These are phyloP conservation scores for Microtus pennsylvanicus DNA, from an alignment of 2,113 vertebrate genomes.

Conservation along the genomic window DNA sequence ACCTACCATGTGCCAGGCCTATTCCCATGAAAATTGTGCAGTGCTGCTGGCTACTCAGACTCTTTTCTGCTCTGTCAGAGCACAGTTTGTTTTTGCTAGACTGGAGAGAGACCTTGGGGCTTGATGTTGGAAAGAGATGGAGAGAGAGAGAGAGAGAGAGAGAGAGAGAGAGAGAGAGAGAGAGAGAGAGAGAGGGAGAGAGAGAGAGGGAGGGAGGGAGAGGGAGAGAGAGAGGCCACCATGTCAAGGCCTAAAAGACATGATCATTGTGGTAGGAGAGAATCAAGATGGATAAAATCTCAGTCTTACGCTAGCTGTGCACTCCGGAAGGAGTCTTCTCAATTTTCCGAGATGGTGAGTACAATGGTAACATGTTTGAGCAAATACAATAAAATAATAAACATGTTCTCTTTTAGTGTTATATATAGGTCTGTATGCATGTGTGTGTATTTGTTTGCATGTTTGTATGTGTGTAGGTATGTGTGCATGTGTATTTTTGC, in stretches of 20 bases:
- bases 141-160: no score
- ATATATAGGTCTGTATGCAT: not conserved
- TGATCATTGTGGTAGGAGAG: not conserved
- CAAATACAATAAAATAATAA: not conserved
- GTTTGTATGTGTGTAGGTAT: not conserved
- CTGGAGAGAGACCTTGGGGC: not conserved
- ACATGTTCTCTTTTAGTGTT: not conserved
- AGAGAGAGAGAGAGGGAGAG: not conserved
- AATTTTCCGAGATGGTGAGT: constrained; percentile 30
- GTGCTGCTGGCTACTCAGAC: not conserved
- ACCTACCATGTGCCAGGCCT: not conserved
- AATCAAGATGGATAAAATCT: not conserved
- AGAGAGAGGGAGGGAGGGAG: no score
- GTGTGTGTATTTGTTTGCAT: not conserved
- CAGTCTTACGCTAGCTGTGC: not conserved
- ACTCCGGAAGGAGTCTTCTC: not conserved
- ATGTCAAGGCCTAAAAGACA: not conserved
- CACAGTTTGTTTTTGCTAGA: not conserved
- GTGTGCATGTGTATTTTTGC: not conserved
- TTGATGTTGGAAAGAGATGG: not conserved
- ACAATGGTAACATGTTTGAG: not conserved
- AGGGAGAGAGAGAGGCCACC: no score
- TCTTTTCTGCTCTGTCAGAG: not conserved
- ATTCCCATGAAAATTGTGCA: not conserved
- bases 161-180: no score